Base-by-base conservation (phyloP, 2,797 vertebrate genomes). In the Pempheris klunzingeri region DNA sequence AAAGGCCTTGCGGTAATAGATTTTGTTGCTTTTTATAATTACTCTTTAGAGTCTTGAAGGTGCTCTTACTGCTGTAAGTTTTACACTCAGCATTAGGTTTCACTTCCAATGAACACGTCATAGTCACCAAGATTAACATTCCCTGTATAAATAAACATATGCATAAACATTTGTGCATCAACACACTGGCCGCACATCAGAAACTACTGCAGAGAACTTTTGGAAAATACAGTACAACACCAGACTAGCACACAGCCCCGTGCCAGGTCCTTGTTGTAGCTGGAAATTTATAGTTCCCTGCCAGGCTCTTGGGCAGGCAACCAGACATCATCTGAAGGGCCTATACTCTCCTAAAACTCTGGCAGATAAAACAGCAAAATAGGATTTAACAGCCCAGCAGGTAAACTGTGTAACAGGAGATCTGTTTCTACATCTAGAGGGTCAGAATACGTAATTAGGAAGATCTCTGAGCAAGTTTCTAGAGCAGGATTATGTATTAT, bases 271-370 rank as follows among this genome's bases (percentile, higher is more conserved):
- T 47, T 55, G 34, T 41, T 73, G 50, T 34, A 71, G 79, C 60
- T 74, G 69, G 30, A 71, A 61, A 62, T 71, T 32, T 14, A 53
- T 26, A 47, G 43, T 15, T 22, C 32, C 43, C 46, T 47, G 59
- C 59, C 81, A 74, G 72, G 32, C 39, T 67, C 54, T 58, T 72
- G 69, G 70, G 43, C 68, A 62, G 24, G 36, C 7, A 76, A 71
- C 46, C 65, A 73, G 32, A 22, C 43, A 66, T 77, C 22, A 55
- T 76, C 53, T 78, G 39, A 34, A 76, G 41, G 26, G 2, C 1
- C 17, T 38, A 8, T 41, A 30, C 73, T 67, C 5, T 22, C n/a
- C 24, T 41, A 7, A 43, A 80, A 39, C 18, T 57, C 15, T 54
- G 53, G 53, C 44, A 59, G 46, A 26, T 72, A 12, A 38, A 59